Percentiles rank a stretch among this genome's conserved stretches.
Evolutionary conservation across 2,797 vertebrate species (phyloP).

Genomic region (Crocodylus rhombifer): DNA sequence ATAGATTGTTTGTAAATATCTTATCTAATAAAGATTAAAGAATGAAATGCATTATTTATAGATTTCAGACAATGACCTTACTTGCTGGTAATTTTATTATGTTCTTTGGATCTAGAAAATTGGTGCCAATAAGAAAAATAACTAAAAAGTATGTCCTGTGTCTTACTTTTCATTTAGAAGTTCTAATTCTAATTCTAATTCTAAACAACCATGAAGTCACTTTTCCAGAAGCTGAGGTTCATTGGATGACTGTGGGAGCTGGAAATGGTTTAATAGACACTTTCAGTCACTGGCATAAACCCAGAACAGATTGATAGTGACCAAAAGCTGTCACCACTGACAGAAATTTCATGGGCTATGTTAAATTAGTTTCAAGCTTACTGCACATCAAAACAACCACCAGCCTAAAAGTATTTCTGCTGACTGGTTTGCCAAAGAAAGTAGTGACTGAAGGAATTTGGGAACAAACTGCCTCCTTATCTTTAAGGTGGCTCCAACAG

Average conservation of each 20-base stretch:
- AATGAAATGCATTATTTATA: background rate
- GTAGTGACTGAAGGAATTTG: background rate
- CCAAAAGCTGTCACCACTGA: background rate
- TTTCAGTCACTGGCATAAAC: background rate
- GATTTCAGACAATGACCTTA: accelerated
- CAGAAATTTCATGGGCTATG: background rate
- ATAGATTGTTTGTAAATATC: background rate
- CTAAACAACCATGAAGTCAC: background rate
- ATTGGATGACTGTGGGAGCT: background rate
- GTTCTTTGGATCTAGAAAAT: background rate
- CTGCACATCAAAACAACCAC: background rate
- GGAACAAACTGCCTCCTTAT: background rate
- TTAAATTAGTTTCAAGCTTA: background rate
- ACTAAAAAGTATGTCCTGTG: background rate
- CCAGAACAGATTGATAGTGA: background rate
- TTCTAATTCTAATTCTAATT: background rate
- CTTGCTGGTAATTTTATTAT: background rate
- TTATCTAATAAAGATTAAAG: background rate
- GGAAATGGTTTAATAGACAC: background rate
- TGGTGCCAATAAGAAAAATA: background rate
- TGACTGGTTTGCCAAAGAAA: background rate
- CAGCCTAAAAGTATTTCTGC: background rate
- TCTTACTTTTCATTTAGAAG: background rate
- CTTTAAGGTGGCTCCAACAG: background rate
- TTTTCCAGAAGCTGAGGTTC: background rate